Evolutionary conservation across 2,113 vertebrate species (phyloP).

Genomic region (Sceloporus tristichus): DNA sequence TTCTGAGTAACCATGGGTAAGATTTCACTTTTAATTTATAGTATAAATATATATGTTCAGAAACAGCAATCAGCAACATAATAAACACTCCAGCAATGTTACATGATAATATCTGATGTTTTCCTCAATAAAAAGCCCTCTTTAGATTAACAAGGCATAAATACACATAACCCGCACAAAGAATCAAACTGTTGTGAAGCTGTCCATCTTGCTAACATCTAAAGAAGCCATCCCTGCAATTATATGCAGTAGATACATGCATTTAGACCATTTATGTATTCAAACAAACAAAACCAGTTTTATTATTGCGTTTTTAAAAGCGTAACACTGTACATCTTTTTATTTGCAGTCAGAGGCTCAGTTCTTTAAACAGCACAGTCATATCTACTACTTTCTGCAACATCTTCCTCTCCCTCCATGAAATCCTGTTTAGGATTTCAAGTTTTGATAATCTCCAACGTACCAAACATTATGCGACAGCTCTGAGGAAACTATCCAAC

Average conservation of each 20-base stretch:
- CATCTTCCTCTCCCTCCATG: not conserved
- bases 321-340: not conserved
- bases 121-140: not conserved
- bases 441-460: not conserved
- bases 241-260: not conserved
- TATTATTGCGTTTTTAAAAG: not conserved
- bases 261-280: not conserved
- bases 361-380: not conserved
- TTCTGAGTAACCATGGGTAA: not conserved
- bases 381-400: not conserved
- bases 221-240: not conserved
- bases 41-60: not conserved
- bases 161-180: not conserved
- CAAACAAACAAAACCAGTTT: not conserved
- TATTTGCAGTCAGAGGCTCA: not conserved
- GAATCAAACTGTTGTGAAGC: not conserved
- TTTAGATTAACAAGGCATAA: not conserved
- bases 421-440: not conserved
- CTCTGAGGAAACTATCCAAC: not conserved
- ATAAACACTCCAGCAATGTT: not conserved
- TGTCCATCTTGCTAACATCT: not conserved
- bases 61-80: not conserved
- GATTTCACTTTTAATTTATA: not conserved
- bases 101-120: not conserved
- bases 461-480: slow-evolving; percentile 1